Percentiles rank a stretch among this genome's conserved stretches.
phyloP scores from a whole-genome alignment of 2,113 vertebrate genomes.

The Anser brachyrhynchus region DNA sequence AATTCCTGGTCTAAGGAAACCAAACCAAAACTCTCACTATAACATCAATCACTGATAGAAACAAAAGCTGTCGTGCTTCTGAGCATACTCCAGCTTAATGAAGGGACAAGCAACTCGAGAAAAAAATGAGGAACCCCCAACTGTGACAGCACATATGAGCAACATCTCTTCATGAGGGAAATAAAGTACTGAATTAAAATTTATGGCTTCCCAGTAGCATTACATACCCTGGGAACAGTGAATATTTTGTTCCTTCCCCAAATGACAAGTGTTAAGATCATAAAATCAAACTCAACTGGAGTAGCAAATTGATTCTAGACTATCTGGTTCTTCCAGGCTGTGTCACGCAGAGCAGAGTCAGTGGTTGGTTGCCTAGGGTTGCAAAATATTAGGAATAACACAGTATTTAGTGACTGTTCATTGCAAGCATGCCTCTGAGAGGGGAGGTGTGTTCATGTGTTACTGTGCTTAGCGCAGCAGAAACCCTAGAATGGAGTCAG shows the following conservation, averaged over 20 bases:
- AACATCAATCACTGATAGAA: slow-evolving; percentile 28
- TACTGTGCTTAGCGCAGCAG: slow-evolving; percentile 67
- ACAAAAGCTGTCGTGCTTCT: slow-evolving; percentile 31
- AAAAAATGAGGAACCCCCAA: slow-evolving; percentile 42
- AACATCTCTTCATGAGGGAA: slow-evolving; percentile 20
- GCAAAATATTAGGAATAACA: slow-evolving; percentile 72
- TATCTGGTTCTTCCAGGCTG: slow-evolving; percentile 49
- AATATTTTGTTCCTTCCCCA: slow-evolving; percentile 56
- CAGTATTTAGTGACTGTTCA: slow-evolving; percentile 32
- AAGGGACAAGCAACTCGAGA: slow-evolving; percentile 28
- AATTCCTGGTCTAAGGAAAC: slow-evolving; percentile 7
- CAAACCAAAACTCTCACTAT: slow-evolving; percentile 45
- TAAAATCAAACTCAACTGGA: slow-evolving; percentile 59
- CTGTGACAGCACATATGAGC: slow-evolving; percentile 55
- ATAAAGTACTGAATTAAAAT: slow-evolving; percentile 58
- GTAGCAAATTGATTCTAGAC: slow-evolving; percentile 62
- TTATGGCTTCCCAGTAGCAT: slow-evolving; percentile 69
- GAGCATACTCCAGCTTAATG: slow-evolving; percentile 9
- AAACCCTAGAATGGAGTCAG: slow-evolving; percentile 67
- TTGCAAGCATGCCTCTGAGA: background rate
- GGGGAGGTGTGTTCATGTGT: slow-evolving; percentile 53
- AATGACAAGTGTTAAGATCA: slow-evolving; percentile 61
- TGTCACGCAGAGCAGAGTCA: background rate
- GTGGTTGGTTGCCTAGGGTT: slow-evolving; percentile 66
- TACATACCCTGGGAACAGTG: slow-evolving; percentile 59